These are phyloP conservation scores for Chrysogorgia sp. DNA, from an alignment of 92 coral and sea anemone genomes.

Conservation along the genomic window DNA sequence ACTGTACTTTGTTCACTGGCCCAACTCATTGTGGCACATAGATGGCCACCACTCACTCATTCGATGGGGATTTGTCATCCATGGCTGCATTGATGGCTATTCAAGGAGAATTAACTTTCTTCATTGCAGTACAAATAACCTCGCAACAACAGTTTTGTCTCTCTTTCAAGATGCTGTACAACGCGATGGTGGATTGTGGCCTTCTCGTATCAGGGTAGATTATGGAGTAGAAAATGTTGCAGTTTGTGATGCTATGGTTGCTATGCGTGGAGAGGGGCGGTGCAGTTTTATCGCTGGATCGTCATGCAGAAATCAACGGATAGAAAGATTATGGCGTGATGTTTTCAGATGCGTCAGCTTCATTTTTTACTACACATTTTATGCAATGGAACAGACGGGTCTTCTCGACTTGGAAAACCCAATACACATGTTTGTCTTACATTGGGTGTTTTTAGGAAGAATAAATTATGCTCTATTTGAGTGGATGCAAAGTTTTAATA, in stretches of 20 bases:
- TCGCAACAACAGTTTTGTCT: constrained; percentile 63
- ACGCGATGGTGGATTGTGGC: constrained; percentile 73
- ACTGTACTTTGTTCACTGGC: constrained; percentile 72
- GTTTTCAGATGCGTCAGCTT: constrained; percentile 50
- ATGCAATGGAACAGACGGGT: constrained; percentile 56
- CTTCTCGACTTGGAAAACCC: constrained; percentile 45
- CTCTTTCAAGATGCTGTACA: constrained; percentile 61
- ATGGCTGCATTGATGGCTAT: constrained; percentile 73
- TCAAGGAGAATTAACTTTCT: constrained; percentile 69
- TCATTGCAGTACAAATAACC: constrained; percentile 71
- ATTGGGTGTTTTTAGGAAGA: constrained; percentile 44
- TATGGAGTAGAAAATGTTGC: constrained; percentile 72
- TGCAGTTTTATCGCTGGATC: constrained; percentile 51
- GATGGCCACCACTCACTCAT: constrained; percentile 83
- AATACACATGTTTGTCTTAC: constrained; percentile 45
- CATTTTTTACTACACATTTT: constrained; percentile 54
- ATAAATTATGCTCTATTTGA: constrained; percentile 56
- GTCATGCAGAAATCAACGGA: constrained; percentile 35
- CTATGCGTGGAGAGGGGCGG: constrained; percentile 24
- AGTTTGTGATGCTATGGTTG: constrained; percentile 42
- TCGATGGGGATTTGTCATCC: constrained; percentile 69
- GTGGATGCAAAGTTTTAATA: constrained; percentile 54
- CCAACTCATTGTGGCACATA: constrained; percentile 73
- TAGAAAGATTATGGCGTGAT: constrained; percentile 51
- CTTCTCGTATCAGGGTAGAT: constrained; percentile 71